Base-by-base conservation (phyloP, 2,113 vertebrate genomes). In the Montifringilla adamsi region DNA sequence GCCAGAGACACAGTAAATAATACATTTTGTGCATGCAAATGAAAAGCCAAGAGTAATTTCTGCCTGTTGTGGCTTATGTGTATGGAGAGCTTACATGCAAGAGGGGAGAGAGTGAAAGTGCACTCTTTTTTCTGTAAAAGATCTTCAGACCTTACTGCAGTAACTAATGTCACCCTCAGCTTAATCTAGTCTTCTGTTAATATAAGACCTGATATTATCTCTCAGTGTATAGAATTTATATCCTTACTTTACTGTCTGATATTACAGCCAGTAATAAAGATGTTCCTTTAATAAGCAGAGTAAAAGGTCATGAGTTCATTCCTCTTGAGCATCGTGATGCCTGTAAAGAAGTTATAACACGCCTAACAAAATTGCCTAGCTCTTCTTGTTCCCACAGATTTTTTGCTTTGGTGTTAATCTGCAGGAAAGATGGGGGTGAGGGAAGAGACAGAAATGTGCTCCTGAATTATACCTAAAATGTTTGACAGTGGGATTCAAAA, bases 381-480 rank as follows among this genome's bases (percentile, higher is more conserved):
- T 82, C 18, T 90, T 52, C 43, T 75, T 58, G 31, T 58, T 88
- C 52, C 19, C 28, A 72, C 19, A 60, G 27, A 44, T 46, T 87
- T 82, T 60, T 85, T 75, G 22, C 30, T 79, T 79, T 73, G 46
- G 15, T 88, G 58, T 53, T 72, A 39, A 49, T 85, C 24, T 73
- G 13, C 8, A 47, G 7, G 53, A 94, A 87, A 79, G 43, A 49
- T 14, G 3, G 6, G 17, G 3, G 7, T 41, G 26, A 33, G 6
- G 18, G 23, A 49, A 62, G 15, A 52, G n/a, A 41, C 24, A 52
- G 44, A 94, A 84, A 41, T 53, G 46, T 94, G 5, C 1, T 41
- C 8, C 74, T 97, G 91, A 97, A 96, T 97, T 91, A 95, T 88
- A 39, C 76, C 88, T 94, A 47, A 91, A 94, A 70, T 78, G 31